Percentiles rank a stretch among this genome's conserved stretches.
These are phyloP conservation scores for Rhinogobius similis DNA, from an alignment of 2,113 vertebrate genomes.

Conservation along the genomic window DNA sequence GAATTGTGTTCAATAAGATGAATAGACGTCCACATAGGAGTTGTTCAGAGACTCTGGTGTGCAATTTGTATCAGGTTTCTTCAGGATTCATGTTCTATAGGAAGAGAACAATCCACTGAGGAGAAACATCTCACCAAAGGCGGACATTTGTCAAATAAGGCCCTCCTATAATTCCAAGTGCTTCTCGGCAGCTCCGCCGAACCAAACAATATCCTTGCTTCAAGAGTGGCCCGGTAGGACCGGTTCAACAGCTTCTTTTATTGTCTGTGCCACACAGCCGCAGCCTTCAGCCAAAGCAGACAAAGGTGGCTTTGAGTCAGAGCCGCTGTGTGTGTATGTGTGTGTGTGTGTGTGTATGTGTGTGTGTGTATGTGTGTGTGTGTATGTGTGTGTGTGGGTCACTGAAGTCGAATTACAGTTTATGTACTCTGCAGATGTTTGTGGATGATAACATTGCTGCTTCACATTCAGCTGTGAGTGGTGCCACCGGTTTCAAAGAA, in stretches of 20 bases:
- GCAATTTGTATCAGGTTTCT: conserved; percentile 21
- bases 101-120: conserved; percentile 20
- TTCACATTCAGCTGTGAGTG: conserved; percentile 29
- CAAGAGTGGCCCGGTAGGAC: conserved; percentile 64
- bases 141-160: conserved; percentile 46
- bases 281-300: conserved; percentile 46
- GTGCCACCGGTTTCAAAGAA: conserved; percentile 26
- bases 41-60: not conserved
- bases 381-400: conserved; percentile 24
- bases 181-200: conserved; percentile 45
- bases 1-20: conserved; percentile 12
- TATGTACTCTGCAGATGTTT: conserved; percentile 61
- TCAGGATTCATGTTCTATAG: conserved; percentile 5
- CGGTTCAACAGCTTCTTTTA: conserved; percentile 68
- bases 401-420: conserved; percentile 48
- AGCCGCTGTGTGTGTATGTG: not conserved
- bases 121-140: conserved; percentile 33
- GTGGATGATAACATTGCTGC: conserved; percentile 50
- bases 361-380: conserved; percentile 32
- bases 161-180: conserved; percentile 43
- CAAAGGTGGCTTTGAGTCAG: conserved; percentile 72
- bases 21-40: conserved; percentile 9
- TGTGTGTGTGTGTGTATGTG: conserved; percentile 16
- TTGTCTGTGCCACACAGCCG: conserved; percentile 62
- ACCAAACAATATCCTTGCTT: conserved; percentile 70